A percentile compares a stretch with the other conserved stretches of the same genome.
phyloP scores from a whole-genome alignment of 1,140 invertebrate species.

The Camponotus pennsylvanicus region DNA sequence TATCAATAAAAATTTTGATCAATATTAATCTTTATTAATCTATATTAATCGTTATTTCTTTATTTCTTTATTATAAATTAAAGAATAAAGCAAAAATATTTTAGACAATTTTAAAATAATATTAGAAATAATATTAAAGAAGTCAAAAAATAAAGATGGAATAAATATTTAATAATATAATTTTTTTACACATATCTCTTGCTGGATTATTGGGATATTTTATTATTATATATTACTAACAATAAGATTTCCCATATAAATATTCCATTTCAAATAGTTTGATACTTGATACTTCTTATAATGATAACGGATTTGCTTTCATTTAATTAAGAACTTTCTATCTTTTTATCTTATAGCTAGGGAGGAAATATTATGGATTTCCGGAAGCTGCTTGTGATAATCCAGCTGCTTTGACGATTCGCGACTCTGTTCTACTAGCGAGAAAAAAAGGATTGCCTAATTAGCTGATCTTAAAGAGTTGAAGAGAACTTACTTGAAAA shows the following conservation, averaged over 20 bases:
- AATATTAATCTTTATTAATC: not conserved
- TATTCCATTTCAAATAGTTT: not conserved
- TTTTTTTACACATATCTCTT: not conserved
- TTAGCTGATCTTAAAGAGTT: slow-evolving; percentile 52
- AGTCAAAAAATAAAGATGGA: not conserved
- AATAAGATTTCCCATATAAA: not conserved
- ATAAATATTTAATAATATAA: not conserved
- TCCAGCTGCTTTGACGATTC: slow-evolving; percentile 48
- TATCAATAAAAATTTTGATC: not conserved
- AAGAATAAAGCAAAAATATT: not conserved
- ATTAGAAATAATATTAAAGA: not conserved
- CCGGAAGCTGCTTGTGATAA: slow-evolving; percentile 50
- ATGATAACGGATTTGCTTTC: slow-evolving; percentile 45
- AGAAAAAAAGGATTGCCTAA: slow-evolving; percentile 15
- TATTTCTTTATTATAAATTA: too few relatives aligned
- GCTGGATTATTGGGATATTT: slow-evolving; percentile 17
- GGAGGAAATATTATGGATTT: slow-evolving; percentile 26
- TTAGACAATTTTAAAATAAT: not conserved
- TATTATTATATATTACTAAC: not conserved
- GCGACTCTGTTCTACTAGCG: slow-evolving; percentile 2
- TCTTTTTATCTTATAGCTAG: slow-evolving; percentile 24
- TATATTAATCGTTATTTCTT: not conserved
- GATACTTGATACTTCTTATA: slow-evolving; percentile 38
- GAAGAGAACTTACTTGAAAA: slow-evolving; percentile 4
- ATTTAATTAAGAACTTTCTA: slow-evolving; percentile 54